phyloP scores from a whole-genome alignment of 2,888 invertebrate species.

The Tinea trinotella region DNA sequence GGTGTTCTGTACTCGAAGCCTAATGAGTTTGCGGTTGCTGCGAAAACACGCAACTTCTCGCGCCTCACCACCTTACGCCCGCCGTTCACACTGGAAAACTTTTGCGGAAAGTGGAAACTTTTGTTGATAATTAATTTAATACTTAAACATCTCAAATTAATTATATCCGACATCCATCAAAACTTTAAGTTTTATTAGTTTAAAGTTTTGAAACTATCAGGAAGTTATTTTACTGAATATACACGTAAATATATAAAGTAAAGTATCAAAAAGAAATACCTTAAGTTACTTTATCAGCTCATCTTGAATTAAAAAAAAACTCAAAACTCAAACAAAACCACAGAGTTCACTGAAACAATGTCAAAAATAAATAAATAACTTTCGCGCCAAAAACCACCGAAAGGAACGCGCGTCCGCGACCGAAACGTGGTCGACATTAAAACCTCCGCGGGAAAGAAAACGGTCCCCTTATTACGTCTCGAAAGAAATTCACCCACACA shows the following conservation, averaged over 20 bases:
- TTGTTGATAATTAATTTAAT: slow-evolving; percentile 19
- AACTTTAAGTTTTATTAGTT: background rate
- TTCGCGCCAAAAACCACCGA: slow-evolving; percentile 49
- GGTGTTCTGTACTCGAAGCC: slow-evolving; percentile 33
- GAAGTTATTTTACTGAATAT: no score
- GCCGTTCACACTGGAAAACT: slow-evolving; percentile 21
- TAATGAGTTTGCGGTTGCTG: slow-evolving; percentile 66
- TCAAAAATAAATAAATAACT: slow-evolving; percentile 39
- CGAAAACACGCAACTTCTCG: slow-evolving; percentile 48
- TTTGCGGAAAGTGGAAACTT: slow-evolving; percentile 13
- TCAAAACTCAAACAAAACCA: background rate
- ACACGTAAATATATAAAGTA: slow-evolving; percentile 5
- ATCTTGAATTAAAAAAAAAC: slow-evolving; percentile 5
- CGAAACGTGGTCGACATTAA: slow-evolving; percentile 72
- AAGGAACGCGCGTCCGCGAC: slow-evolving; percentile 67
- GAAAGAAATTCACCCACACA: slow-evolving; percentile 71
- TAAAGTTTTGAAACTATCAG: slow-evolving; percentile 42
- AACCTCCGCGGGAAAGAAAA: slow-evolving; percentile 71
- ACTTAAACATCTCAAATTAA: slow-evolving; percentile 6
- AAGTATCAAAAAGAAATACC: slow-evolving; percentile 2
- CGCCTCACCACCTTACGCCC: slow-evolving; percentile 30
- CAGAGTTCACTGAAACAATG: slow-evolving; percentile 3
- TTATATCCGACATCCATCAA: slow-evolving; percentile 9
- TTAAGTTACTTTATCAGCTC: slow-evolving; percentile 8
- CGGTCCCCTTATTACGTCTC: slow-evolving; percentile 73